A percentile compares a stretch with the other conserved stretches of the same genome.
These are phyloP conservation scores for Contarinia nasturtii DNA, from an alignment of 1,140 invertebrate species.

Conservation along the genomic window DNA sequence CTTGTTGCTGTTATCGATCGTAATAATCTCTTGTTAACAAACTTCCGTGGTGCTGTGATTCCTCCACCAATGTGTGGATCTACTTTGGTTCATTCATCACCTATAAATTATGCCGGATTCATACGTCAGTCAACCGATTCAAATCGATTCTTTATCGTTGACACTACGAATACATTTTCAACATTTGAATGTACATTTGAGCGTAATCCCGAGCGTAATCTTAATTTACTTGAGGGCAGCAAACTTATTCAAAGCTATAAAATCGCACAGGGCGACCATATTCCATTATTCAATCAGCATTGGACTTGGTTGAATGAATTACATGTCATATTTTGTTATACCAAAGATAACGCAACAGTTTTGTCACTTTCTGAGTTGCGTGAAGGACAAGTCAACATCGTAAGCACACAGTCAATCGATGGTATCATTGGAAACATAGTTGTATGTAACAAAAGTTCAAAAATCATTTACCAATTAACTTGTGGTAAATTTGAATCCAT, in stretches of 20 bases:
- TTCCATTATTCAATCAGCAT: neutral
- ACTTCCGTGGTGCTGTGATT: constrained; percentile 47
- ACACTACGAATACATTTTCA: neutral
- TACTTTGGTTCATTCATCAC: constrained; percentile 29
- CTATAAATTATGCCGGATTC: constrained; percentile 30
- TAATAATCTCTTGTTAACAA: constrained; percentile 46
- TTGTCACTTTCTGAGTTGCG: neutral
- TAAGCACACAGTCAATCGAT: too few relatives aligned
- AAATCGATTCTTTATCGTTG: constrained; percentile 6
- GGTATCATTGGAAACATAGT: neutral
- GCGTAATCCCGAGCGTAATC: neutral
- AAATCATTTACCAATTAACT: too few relatives aligned
- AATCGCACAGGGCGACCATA: too few relatives aligned
- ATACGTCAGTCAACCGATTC: constrained; percentile 8
- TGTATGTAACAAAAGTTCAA: too few relatives aligned
- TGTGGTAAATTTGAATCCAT: too few relatives aligned
- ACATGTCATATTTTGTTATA: neutral
- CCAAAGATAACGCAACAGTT: neutral
- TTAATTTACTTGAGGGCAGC: neutral
- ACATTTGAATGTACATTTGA: neutral
- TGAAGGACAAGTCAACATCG: too few relatives aligned
- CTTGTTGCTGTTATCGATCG: constrained; percentile 64
- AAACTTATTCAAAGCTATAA: neutral
- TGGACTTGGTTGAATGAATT: neutral
- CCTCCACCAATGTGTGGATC: constrained; percentile 69